Conservation (phyloP, 2,888 invertebrate genomes). For the Diadegma fenestrale region DNA sequence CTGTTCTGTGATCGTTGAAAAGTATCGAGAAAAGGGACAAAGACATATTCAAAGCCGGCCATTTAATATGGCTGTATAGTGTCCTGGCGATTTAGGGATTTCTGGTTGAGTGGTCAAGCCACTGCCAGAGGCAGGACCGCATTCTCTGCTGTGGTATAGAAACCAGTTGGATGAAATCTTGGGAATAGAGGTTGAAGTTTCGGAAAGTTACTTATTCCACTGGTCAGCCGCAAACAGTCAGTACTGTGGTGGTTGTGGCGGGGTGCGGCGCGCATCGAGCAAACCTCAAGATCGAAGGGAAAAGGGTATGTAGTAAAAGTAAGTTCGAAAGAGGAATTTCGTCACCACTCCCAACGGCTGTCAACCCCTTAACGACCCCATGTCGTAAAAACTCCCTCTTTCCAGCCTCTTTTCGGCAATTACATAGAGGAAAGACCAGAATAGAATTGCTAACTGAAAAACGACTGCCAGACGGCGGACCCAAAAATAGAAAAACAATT, state of each 20-base stretch:
- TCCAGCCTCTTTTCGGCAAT: not conserved
- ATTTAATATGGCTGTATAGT: not conserved
- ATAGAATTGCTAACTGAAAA: not conserved
- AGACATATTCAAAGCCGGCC: not conserved
- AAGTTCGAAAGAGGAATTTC: constrained; percentile 20
- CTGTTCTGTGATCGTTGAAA: not conserved
- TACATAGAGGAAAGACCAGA: not conserved
- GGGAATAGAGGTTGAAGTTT: constrained; percentile 36
- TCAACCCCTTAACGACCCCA: constrained; percentile 6
- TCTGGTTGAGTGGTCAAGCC: constrained; percentile 8
- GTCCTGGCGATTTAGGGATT: not conserved
- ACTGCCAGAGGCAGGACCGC: constrained; percentile 19
- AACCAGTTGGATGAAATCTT: constrained; percentile 52
- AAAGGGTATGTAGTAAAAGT: constrained; percentile 17
- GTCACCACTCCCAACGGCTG: constrained; percentile 4
- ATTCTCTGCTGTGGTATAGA: constrained; percentile 4
- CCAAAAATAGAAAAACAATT: not conserved
- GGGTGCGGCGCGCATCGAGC: constrained; percentile 34
- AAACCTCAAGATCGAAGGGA: constrained; percentile 40
- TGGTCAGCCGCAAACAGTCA: constrained; percentile 64
- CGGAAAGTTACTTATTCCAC: constrained; percentile 62
- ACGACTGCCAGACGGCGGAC: too few relatives aligned
- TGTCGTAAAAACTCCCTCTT: not conserved
- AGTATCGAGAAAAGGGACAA: not conserved
- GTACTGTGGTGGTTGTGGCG: constrained; percentile 38